Base-by-base conservation (phyloP, 2,797 vertebrate species). In the Dendrocincla fuliginosa region DNA sequence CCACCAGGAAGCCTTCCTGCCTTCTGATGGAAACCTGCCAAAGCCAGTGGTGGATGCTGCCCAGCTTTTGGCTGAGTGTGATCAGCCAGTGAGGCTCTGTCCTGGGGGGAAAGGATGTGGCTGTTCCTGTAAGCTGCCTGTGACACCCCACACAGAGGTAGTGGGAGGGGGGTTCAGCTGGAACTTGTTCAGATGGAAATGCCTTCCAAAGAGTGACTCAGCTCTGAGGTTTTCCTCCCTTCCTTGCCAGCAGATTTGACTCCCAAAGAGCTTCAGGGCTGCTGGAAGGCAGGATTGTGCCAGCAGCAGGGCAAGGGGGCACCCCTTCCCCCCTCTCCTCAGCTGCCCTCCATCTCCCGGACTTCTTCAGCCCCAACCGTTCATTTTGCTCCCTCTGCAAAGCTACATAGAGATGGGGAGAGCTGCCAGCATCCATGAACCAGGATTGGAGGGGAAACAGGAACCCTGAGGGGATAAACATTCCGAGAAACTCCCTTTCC, bases 391-490 rank as follows among this genome's bases (percentile, higher is more conserved):
- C 35, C 30, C 13, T 73, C 56, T 74, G 59, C 32, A 85, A 85
- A 87, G 37, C 44, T 87, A 16, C 9, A 1, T 42, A 47, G 42
- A 68, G 42, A 65, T 11, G 13, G 25, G 12, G 60, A 73, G 32
- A 25, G 60, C 64, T 83, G 64, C 76, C 16, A 3, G 71, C 18
- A 77, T 33, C 71, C 7, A 11, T 11, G 33, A 33, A 73, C 2
- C 6, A 19, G 39, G 52, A 28, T 32, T 95, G 70, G 41, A 93
- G 89, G 84, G 74, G 70, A 95, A 96, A 95, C 81, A 93, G 95
- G 96, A 96, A 95, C 91, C 28, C 9, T 37, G 71, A 92, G 47
- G 82, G 81, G 87, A 92, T 93, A 93, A 96, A 74, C 56, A 95
- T 79, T 75, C 56, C 5, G 2, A 93, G 67, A 93, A 90, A 94